phyloP scores from a whole-genome alignment of 2,797 vertebrate species.

The Takifugu rubripes region DNA sequence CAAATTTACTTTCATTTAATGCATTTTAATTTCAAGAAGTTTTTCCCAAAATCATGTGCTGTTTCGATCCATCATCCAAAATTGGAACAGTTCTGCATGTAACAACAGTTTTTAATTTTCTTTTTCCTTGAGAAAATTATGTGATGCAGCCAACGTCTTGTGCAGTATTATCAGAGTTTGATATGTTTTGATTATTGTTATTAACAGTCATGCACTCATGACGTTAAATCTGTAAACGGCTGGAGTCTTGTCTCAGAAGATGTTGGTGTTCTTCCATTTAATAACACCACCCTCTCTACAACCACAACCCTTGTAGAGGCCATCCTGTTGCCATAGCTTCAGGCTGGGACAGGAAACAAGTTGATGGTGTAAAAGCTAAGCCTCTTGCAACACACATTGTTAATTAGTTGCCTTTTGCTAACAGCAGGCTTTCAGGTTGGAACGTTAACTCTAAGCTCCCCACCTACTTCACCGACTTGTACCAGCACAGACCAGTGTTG shows the following conservation, averaged over 20 bases:
- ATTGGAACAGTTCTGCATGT: no score
- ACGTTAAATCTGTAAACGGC: slow-evolving; percentile 59
- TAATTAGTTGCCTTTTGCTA: slow-evolving; percentile 73
- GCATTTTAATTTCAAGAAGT: no score
- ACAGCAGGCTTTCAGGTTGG: slow-evolving; percentile 44
- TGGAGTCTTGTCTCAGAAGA: slow-evolving; percentile 59
- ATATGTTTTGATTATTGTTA: no score
- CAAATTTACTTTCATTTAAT: no score
- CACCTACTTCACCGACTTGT: background rate
- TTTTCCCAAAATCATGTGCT: no score
- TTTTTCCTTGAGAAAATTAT: no score
- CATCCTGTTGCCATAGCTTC: slow-evolving; percentile 62
- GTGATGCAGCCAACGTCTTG: no score
- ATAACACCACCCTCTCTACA: slow-evolving; percentile 52
- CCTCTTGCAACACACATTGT: slow-evolving; percentile 58
- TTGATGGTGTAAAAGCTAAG: slow-evolving; percentile 59
- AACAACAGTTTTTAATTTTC: no score
- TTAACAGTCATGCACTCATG: no score
- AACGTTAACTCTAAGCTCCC: slow-evolving; percentile 39
- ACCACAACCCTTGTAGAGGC: slow-evolving; percentile 43
- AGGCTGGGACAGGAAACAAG: slow-evolving; percentile 63
- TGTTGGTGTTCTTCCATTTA: slow-evolving; percentile 57
- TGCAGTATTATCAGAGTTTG: no score
- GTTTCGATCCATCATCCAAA: no score
- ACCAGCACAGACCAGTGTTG: slow-evolving; percentile 2